Evolutionary conservation across 1,140 invertebrate species (phyloP), one percentile per base, ranked within the genome.

Genomic region (Drosophila albomicans): DNA sequence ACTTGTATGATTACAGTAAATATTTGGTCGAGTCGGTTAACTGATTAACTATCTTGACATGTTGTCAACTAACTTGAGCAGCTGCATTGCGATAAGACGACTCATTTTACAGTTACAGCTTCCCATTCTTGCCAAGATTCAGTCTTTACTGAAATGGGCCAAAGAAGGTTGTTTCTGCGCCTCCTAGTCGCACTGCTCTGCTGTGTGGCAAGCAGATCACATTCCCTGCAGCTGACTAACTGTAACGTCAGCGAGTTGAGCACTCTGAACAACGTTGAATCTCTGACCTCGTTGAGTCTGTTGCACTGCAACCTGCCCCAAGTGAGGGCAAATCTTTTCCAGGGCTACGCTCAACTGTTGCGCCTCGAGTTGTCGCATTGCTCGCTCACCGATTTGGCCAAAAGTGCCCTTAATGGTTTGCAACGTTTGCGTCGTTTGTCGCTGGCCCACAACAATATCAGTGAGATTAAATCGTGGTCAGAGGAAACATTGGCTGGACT

Each of bases 11-110:
- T 30, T 30, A 61, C 7, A 13, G 64, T 43, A 87, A 86, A 86
- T 86, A 79, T 86, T 87, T 68, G 64, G 64, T 7, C 28, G 6
- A 38, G 84, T 79, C 69, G 62, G 59, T 79, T 61, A 68, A 51
- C 69, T 71, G 76, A 88, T 87, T 88, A 79, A 74, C 77, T 87
- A 87, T 87, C 84, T 87, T 68, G 84, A 87, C 74, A 67, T 51
- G 49, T 61, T 89, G 84, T 75, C 84, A 77, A 67, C 35, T 46
- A 32, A 35, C 59, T 35, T 25, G 61, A 64, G 67, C 80, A 68
- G 68, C 82, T 88, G 84, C 84, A 87, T 80, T 80, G 62, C 70
- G 80, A 87, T 87, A 80, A 88, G 77, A 0, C 32, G 32, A 5
- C 1, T 7, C 16, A 30, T 32, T 2, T 45, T 46, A 5, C 35